Evolutionary conservation across 2,113 vertebrate species (phyloP), one percentile per base, ranked within the genome.

Genomic region (Taxidea taxus): DNA sequence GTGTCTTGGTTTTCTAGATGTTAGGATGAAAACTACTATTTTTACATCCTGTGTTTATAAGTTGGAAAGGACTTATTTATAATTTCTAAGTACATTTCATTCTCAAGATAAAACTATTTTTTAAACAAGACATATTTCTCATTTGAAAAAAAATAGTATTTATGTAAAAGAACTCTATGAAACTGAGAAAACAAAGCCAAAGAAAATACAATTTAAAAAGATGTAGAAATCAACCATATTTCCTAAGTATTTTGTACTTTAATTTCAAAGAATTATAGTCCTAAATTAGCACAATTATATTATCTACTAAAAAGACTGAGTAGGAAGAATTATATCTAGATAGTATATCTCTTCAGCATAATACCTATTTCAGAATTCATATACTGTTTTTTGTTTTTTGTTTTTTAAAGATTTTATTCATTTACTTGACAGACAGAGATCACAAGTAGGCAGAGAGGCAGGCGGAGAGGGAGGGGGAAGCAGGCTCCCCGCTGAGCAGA

Each of bases 81-180:
- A 29, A 92, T 87, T 37, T 89, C 23, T 64, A 74, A 96, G 78
- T 75, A 39, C 44, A 62, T 94, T 94, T 89, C 4, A 58, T 94
- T 93, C 37, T 91, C 6, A 83, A 80, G 47, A 84, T 88, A 89
- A 89, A 86, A 82, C 34, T 51, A 14, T 3, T 92, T 91, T 87
- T 94, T 87, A 91, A 81, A 58, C 31, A 44, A 84, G 39, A 4
- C 64, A 70, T 92, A 75, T 91, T 96, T 97, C n/a, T 75, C 56
- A 91, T 75, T 87, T 91, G 42, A 87, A 91, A 87, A 72, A 68
- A 89, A 23, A 13, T 58, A 77, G 14, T 3, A 81, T 29, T 94
- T 86, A 85, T 74, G 7, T 66, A 84, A 91, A 94, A 72, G 37
- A 87, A 62, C 42, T 80, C 49, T 77, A 25, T 84, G 51, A 80